Evolutionary conservation across 2,113 vertebrate genomes (phyloP), one percentile per base, ranked within the genome.

Genomic region (Centropristis striata): DNA sequence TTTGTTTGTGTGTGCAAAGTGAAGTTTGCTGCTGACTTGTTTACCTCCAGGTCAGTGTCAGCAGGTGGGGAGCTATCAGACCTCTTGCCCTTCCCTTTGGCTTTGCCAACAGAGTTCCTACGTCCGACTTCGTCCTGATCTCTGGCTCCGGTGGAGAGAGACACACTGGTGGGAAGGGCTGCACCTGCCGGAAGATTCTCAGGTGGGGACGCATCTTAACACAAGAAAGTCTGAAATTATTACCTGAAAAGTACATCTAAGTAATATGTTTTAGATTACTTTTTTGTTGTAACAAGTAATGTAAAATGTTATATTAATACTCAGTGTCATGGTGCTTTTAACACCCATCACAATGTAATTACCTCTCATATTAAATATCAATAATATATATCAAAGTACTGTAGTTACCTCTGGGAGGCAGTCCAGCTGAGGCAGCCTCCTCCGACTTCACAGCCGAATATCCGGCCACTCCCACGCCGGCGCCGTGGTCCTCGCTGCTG

Each of bases 1-100:
- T 25, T 41, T 36, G 67, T 50, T 20, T 27, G 1, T 27, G 6
- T 23, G 25, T 28, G 16, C 3, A 53, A 7, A 7, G 20, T 21
- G 1, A n/a, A 28, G 8, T 7, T 10, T n/a, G 16, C n/a, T 2
- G 15, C 18, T 13, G 27, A 4, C 16, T 10, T 8, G 41, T 36
- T 72, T 93, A 98, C 98, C 95, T 99, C 98, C 84, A 99, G 93
- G 88, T 99, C 97, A 18, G 87, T 96, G 84, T 98, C 97, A 54
- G 96, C 90, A 1, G 97, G 92, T 16, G 95, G 96, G 5, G 94
- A 94, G 65, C 88, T 90, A 6, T 98, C 97, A 1, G 95, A 92
- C 94, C 97, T 99, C 95, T 97, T 97, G 83, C 75, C 94, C 81
- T 99, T 99, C 79, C 96, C 97, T 86, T 98, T 97, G 70, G 97